A percentile compares a stretch with the other conserved stretches of the same genome.
These are phyloP conservation scores for Lucifuga dentata DNA, from an alignment of 2,113 vertebrate species.

Conservation along the genomic window DNA sequence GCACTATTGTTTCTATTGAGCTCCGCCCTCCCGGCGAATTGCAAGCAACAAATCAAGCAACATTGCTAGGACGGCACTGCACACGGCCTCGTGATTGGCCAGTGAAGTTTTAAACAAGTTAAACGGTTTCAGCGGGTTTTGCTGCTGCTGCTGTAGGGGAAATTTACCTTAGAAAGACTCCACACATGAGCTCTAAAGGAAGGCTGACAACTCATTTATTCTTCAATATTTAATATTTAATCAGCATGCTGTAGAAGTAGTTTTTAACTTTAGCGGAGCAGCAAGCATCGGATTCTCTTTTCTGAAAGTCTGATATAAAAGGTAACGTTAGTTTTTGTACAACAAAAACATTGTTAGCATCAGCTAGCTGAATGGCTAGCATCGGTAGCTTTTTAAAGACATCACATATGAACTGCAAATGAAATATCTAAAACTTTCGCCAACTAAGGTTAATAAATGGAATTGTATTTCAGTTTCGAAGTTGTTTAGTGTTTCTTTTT, in stretches of 20 bases:
- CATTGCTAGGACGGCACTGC: accelerated
- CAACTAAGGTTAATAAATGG: too few species aligned
- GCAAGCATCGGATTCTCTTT: constrained; percentile 2
- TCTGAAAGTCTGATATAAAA: not conserved
- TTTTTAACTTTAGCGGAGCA: not conserved
- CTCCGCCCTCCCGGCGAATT: not conserved
- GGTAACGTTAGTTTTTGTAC: constrained; percentile 34
- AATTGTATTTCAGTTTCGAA: too few species aligned
- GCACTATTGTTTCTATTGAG: accelerated
- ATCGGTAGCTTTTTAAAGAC: not conserved
- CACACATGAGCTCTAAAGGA: not conserved
- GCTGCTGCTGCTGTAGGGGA: not conserved
- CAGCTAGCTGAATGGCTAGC: constrained; percentile 1
- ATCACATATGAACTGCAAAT: too few species aligned
- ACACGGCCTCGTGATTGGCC: constrained; percentile 48
- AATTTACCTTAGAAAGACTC: not conserved
- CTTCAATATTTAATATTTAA: not conserved
- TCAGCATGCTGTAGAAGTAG: constrained; percentile 32
- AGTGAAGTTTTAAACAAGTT: constrained; percentile 48
- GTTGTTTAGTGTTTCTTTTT: too few species aligned
- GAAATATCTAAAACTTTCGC: too few species aligned
- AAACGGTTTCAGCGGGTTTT: constrained; percentile 72
- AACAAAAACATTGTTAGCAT: not conserved
- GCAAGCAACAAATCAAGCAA: not conserved
- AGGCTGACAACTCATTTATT: not conserved